phyloP scores from a whole-genome alignment of 2,113 vertebrate species.

The Saguinus midas region DNA sequence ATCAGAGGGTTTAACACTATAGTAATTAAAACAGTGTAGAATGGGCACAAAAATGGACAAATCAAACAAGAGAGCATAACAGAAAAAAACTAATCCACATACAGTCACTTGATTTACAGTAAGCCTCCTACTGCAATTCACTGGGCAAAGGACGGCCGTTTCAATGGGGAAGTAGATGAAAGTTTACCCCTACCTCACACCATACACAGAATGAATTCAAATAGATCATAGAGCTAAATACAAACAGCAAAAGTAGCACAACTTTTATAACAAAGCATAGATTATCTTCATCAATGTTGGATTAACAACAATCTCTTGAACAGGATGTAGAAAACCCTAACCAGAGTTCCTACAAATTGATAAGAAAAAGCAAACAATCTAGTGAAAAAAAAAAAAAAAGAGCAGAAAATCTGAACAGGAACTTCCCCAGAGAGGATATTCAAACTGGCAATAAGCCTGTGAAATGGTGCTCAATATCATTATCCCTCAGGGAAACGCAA shows the following conservation, averaged over 20 bases:
- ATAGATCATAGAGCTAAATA: not conserved
- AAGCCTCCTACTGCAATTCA: no score
- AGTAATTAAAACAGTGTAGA: not conserved
- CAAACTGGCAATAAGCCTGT: no score
- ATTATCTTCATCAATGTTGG: not conserved
- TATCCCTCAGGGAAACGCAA: not conserved
- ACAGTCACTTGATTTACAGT: not conserved
- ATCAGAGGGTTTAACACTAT: not conserved
- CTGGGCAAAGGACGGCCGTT: not conserved
- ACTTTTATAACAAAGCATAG: not conserved
- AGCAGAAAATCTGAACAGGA: not conserved
- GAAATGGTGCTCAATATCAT: not conserved
- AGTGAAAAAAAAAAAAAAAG: not conserved
- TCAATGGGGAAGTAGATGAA: not conserved
- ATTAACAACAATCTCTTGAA: not conserved
- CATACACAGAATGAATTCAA: not conserved
- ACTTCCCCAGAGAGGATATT: not conserved
- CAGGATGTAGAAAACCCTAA: not conserved
- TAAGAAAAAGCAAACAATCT: not conserved
- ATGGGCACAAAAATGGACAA: not conserved
- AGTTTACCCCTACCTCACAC: not conserved
- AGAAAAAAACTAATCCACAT: not conserved
- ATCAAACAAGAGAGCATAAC: not conserved
- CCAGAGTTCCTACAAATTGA: not conserved
- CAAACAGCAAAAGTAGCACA: not conserved